phyloP scores from a whole-genome alignment of 2,888 invertebrate species.

The Eurois occulta region DNA sequence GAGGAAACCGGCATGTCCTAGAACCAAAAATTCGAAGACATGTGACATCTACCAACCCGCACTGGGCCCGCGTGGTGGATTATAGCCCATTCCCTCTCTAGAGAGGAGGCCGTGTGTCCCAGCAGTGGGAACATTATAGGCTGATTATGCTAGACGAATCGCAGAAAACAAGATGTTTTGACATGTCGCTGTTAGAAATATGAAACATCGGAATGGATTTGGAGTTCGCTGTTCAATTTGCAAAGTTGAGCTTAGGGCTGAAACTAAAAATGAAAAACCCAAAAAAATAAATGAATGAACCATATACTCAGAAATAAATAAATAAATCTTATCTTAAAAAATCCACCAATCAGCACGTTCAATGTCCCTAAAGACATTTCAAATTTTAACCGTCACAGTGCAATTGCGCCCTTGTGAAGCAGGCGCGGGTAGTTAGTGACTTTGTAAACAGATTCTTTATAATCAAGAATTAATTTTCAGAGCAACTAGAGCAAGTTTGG shows the following conservation, averaged over 20 bases:
- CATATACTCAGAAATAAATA: too few species aligned
- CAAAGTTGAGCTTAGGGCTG: neutral
- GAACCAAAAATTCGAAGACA: too few species aligned
- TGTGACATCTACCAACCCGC: too few species aligned
- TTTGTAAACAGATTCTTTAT: neutral
- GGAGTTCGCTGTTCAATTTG: neutral
- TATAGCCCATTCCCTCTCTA: too few species aligned
- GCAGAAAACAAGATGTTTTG: neutral
- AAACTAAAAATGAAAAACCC: too few species aligned
- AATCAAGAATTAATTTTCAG: constrained; percentile 51
- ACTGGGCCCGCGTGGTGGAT: too few species aligned
- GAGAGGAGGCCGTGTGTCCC: too few species aligned
- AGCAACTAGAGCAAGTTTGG: constrained; percentile 68
- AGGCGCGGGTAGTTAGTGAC: neutral
- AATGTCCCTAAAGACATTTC: neutral
- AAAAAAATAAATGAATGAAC: too few species aligned
- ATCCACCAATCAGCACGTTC: neutral
- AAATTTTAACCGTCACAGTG: neutral
- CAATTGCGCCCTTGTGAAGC: neutral
- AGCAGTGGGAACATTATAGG: too few species aligned
- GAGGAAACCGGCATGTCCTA: too few species aligned
- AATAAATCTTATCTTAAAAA: too few species aligned
- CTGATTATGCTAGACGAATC: too few species aligned
- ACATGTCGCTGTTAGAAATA: neutral
- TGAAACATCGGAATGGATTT: neutral